Evolutionary conservation across 1,140 invertebrate genomes (phyloP).

Genomic region (Formica selysi): DNA sequence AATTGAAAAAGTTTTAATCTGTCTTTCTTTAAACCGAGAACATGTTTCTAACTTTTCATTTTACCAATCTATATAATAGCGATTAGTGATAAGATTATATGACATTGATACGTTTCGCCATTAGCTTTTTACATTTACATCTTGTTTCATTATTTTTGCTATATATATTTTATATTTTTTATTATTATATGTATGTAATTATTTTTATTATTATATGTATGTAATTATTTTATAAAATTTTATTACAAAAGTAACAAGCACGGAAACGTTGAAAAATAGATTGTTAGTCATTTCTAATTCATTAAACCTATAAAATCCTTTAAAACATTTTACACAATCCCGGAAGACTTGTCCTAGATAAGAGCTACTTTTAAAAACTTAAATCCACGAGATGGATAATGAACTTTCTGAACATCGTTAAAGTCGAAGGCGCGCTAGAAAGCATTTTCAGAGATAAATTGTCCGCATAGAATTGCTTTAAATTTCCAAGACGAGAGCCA

Average conservation of each 20-base stretch:
- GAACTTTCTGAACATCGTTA: constrained; percentile 47
- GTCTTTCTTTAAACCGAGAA: constrained; percentile 15
- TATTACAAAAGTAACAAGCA: neutral
- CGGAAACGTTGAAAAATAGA: neutral
- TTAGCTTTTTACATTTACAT: neutral
- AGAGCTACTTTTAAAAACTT: constrained; percentile 41
- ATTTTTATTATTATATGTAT: neutral
- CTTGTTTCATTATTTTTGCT: neutral
- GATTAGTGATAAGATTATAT: neutral
- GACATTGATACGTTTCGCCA: neutral
- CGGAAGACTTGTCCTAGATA: constrained; percentile 20
- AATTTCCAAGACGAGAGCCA: constrained; percentile 21
- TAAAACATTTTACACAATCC: neutral
- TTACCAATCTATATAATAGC: constrained; percentile 9
- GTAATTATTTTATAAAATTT: neutral
- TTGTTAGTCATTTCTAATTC: constrained; percentile 8
- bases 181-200: too few species aligned
- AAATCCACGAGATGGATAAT: constrained; percentile 30
- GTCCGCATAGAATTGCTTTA: neutral
- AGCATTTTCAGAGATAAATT: constrained; percentile 48
- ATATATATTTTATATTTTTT: constrained; percentile 1
- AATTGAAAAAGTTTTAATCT: constrained; percentile 56
- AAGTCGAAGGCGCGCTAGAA: constrained; percentile 17
- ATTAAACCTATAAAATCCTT: constrained; percentile 12
- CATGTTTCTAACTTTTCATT: constrained; percentile 1